Evolutionary conservation across 2,888 invertebrate genomes (phyloP), one percentile per base, ranked within the genome.

Genomic region (Lordiphosa fenestrarum): DNA sequence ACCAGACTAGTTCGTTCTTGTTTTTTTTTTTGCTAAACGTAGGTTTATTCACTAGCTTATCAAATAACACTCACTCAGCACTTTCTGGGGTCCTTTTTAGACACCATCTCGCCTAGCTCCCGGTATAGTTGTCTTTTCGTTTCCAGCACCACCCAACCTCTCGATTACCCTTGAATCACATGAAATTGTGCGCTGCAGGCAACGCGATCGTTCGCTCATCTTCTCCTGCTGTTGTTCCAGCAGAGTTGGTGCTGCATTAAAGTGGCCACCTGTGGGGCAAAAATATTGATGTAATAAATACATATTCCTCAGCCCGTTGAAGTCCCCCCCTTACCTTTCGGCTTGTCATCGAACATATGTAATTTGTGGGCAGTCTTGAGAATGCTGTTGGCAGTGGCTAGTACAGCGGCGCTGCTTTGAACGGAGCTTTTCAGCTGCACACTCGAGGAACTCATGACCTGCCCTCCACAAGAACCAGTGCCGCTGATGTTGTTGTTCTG

Each of bases 141-240:
- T 30, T 2, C 42, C 63, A 21, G 39, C 44, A 5, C 73, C 58
- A 4, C 78, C 67, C 33, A 82, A 47, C 2, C 85, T 69, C 12
- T 80, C 80, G 23, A 80, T 63, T 7, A 80, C 81, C 15, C 80
- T 84, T 21, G 80, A 83, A 65, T 85, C 80, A 47, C 80, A 81
- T 13, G 80, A 81, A 23, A 85, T 85, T 3, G 80, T 81, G 2
- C 80, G 70, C 33, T 83, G 85, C 39, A 80, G 46, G 25, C 83
- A 80, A 13, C 80, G 80, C 13, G 80, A 91, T 73, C 98, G 92
- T 86, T 96, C 94, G 71, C 95, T 95, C 53, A 97, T 92, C 90
- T 95, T 96, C 90, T 97, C 97, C 69, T 97, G 92, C 85, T 96
- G 95, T 49, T 94, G 92, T 89, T 97, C 96, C 46, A 95, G 93